Evolutionary conservation across 2,113 vertebrate genomes (phyloP), one percentile per base, ranked within the genome.

Genomic region (Amblyopsis rosae): DNA sequence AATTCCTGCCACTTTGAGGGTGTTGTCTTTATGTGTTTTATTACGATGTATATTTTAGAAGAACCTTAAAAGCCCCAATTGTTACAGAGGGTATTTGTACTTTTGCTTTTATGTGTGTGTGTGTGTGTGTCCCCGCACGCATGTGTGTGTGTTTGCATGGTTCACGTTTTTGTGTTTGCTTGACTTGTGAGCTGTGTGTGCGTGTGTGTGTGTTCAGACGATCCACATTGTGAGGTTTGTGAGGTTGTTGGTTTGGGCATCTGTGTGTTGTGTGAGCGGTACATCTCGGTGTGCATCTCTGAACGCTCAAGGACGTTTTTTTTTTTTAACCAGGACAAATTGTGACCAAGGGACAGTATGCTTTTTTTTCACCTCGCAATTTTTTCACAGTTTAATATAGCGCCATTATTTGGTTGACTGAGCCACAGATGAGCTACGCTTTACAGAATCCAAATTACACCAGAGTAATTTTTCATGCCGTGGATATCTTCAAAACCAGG

Each of bases 391-490:
- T 82, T 82, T 84, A 75, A 80, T 63, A 66, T 58, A 70, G 76
- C 69, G 64, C 78, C 81, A 86, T 88, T 89, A 77, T 79, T 61
- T 86, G 80, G 79, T 82, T 81, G 86, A 79, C 75, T 90, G 86
- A 83, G 48, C 84, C 81, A 79, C 77, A 84, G 87, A 88, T 89
- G 86, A 88, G 83, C 84, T 85, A 68, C 83, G 87, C 85, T 87
- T 85, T 87, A 75, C 79, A 80, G 80, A 87, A 85, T 85, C 86
- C 62, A 85, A 90, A 89, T 89, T 86, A 84, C 77, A 83, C 61
- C 10, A 11, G 57, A 81, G 81, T 83, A 72, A 87, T 91, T 90
- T 90, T 87, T 90, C 86, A 89, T 89, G 65, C 76, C n/a, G 61
- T 55, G 70, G 65, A 83, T 73, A 79, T 86, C 80, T 83, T 87